phyloP scores from a whole-genome alignment of 2,888 invertebrate genomes.

The Allophyes oxyacanthae region DNA sequence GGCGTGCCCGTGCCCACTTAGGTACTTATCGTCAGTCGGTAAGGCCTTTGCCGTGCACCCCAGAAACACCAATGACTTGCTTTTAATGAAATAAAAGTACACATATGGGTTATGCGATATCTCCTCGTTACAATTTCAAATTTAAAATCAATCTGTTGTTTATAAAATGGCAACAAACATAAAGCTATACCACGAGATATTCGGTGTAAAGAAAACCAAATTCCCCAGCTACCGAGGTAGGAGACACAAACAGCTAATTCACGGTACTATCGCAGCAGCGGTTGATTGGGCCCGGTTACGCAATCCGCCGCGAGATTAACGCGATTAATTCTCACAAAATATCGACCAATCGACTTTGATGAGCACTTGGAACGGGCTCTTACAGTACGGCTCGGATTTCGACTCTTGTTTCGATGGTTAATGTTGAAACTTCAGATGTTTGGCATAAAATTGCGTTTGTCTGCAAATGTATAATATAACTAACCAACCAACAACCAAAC shows the following conservation, averaged over 20 bases:
- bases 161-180: too few species aligned
- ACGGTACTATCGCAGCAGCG: constrained; percentile 8
- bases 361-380: constrained; percentile 17
- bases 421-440: constrained; percentile 3
- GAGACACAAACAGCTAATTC: constrained; percentile 27
- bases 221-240: background rate
- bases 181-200: too few species aligned
- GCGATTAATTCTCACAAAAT: constrained; percentile 45
- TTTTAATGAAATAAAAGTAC: too few species aligned
- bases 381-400: constrained; percentile 10
- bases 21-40: too few species aligned
- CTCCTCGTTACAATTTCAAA: too few species aligned
- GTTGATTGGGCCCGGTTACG: constrained; percentile 31
- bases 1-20: too few species aligned
- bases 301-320: constrained; percentile 37
- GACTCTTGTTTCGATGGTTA: background rate
- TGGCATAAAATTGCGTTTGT: background rate
- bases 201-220: background rate
- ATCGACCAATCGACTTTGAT: constrained; percentile 31
- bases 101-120: too few species aligned
- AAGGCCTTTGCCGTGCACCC: too few species aligned
- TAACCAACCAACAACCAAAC: too few species aligned
- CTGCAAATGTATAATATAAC: too few species aligned
- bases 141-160: too few species aligned
- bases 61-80: too few species aligned